Base-by-base conservation (phyloP, 92 coral and sea anemone genomes). In the Bergia sp. region DNA sequence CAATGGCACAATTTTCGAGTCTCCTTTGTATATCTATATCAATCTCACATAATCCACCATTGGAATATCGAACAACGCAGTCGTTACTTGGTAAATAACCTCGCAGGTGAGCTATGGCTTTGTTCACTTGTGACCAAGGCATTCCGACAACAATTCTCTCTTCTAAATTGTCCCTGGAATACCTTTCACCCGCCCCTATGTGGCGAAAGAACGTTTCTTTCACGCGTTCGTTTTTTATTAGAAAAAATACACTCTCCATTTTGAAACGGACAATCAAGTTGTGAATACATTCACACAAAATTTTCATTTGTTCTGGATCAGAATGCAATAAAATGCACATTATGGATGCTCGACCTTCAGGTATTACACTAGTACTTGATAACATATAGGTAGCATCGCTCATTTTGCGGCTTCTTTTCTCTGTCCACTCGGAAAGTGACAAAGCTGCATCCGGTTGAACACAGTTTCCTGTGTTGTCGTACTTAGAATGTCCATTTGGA, bases 121-220 rank as follows among this genome's bases (percentile, higher is more conserved):
- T 53, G 82, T 55, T 86, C 37, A 86, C 89, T 75, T 86, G 89
- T 53, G 73, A 76, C 89, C 82, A 86, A 23, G 89, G 89, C 89
- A 86, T 86, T 61, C 89, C 89, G 53, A 75, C 82, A 86, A 86
- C 76, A 64, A 76, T 20, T 86, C 82, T 53, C 16, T 86, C 44
- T 47, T 86, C 82, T 86, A 86, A 42, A 75, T 15, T 86, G 38
- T 53, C 39, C 42, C 39, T 86, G 15, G 89, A 40, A 39, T 86
- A 86, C 66, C 89, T 86, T 64, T 75, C 89, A 11, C 87, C 87
- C 20, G 61, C 87, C 13, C 89, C 89, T 49, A 86, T 86, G 65
- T 74, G 82, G 11, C 82, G 89, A 53, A 74, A 77, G 37, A 86
- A 86, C 8, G 53, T 61, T 39, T 86, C 82, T 13, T 77, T 75